Evolutionary conservation across 1,140 invertebrate genomes (phyloP).

Genomic region (Cyrtorhinus lividipennis): DNA sequence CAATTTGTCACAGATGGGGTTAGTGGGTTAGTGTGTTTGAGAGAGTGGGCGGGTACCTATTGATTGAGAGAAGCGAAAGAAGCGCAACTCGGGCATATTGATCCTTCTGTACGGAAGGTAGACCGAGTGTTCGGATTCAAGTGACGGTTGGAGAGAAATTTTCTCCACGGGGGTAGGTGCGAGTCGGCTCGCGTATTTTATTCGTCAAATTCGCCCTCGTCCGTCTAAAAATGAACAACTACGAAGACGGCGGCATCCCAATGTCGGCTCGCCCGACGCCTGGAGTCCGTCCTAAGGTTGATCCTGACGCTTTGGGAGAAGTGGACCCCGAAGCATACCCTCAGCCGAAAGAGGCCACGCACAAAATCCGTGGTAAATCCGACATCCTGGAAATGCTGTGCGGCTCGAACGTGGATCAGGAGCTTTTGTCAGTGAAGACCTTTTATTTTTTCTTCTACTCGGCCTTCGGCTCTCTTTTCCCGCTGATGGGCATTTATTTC

Average conservation of each 20-base stretch:
- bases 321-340: slow-evolving; percentile 57
- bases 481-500: slow-evolving; percentile 96
- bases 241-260: slow-evolving; percentile 18
- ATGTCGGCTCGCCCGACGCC: slow-evolving; percentile 25
- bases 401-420: slow-evolving; percentile 61
- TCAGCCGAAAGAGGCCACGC: slow-evolving; percentile 69
- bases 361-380: slow-evolving; percentile 71
- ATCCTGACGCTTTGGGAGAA: slow-evolving; percentile 56
- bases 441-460: slow-evolving; percentile 99
- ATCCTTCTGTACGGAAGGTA: too few relatives aligned
- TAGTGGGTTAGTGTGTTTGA: not conserved
- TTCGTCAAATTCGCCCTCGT: not conserved
- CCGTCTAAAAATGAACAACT: not conserved
- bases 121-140: not conserved
- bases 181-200: not conserved
- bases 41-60: not conserved
- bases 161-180: not conserved
- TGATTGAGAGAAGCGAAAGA: not conserved
- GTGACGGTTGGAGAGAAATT: not conserved
- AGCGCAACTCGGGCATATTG: slow-evolving; percentile 1
- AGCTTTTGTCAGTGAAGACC: slow-evolving; percentile 81
- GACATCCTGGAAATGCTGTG: slow-evolving; percentile 72
- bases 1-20: too few relatives aligned
- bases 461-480: slow-evolving; percentile 95
- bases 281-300: slow-evolving; percentile 45